Base-by-base conservation (phyloP, 64 coral and sea anemone species). In the Stichodactyla helianthus region DNA sequence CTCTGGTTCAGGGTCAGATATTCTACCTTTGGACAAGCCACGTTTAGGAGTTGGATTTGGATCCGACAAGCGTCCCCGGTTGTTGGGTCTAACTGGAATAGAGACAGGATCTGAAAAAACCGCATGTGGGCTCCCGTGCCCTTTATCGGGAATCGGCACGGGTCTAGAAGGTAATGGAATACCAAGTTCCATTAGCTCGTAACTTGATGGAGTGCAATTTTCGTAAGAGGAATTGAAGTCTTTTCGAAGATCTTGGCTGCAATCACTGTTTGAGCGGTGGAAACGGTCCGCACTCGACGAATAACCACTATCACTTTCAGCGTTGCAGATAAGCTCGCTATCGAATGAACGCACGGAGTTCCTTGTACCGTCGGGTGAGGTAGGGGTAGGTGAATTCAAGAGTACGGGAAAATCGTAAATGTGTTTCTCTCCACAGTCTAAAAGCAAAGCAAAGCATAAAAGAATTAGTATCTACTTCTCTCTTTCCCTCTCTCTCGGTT, bases 251-350 rank as follows among this genome's bases (percentile, higher is more conserved):
- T 64, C 55, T 13, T 51, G 71, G 50, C 77, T 87, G 51, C 65
- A 44, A 5, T 86, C 85, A 44, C 85, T 87, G 74, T 68, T 88
- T 4, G 31, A 71, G 79, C 81, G 79, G 31, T 55, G 77, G 50
- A 82, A 86, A 19, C 87, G 86, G 27, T 95, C 93, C 26, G 84
- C 50, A 59, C 94, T 93, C 6, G 94, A 97, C 0, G 91, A 97
- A 77, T 97, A 97, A 1, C 94, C 94, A 82, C 94, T 95, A 67
- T 95, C 94, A 77, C 54, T 84, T 57, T 93, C 94, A 26, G 70
- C 61, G 6, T 84, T 87, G n/a, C 87, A 97, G 11, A 88, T 89
- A 0, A 97, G 25, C 55, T 97, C 94, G 26, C 91, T 93, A 5
- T 97, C 94, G 16, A 93, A 35, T 63, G 94, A 97, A 5, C 65